Conservation (phyloP, 2,113 vertebrate species). For the Ceyx cyanopectus region DNA sequence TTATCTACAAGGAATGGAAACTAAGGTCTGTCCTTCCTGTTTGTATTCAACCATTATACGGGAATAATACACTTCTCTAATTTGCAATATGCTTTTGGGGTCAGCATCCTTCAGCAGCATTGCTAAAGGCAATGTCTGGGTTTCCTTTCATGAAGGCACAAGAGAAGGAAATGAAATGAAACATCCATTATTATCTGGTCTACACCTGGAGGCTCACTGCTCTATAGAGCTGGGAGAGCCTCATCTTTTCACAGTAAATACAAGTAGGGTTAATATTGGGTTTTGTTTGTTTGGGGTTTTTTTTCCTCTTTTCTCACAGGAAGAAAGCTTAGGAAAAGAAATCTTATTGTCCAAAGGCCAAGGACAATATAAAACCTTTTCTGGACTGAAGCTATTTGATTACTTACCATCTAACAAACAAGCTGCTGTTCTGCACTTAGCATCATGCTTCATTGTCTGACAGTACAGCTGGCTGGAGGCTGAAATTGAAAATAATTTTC, state of each 20-base stretch:
- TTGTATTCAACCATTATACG: background rate
- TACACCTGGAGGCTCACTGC: conserved; percentile 14
- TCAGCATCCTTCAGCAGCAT: background rate
- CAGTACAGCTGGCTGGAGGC: conserved; percentile 6
- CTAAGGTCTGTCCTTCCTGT: background rate
- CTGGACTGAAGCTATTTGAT: background rate
- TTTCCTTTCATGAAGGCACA: conserved; percentile 16
- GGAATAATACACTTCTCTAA: background rate
- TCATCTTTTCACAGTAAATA: conserved; percentile 21
- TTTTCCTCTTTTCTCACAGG: background rate
- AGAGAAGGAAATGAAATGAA: conserved; percentile 31
- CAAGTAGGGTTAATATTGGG: background rate
- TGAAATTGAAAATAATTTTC: conserved; percentile 51
- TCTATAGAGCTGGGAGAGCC: background rate
- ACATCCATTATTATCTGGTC: conserved; percentile 46
- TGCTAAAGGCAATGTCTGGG: background rate
- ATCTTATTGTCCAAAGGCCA: background rate
- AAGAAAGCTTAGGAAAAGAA: background rate
- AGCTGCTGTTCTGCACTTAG: conserved; percentile 25
- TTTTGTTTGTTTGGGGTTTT: background rate
- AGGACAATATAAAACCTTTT: conserved; percentile 8
- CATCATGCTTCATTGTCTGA: conserved; percentile 44
- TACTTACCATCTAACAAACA: background rate
- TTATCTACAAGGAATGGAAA: background rate
- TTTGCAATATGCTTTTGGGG: background rate